Percentiles rank a stretch among this genome's conserved stretches.
Evolutionary conservation across 2,797 vertebrate genomes (phyloP).

Genomic region (Argentina silus): DNA sequence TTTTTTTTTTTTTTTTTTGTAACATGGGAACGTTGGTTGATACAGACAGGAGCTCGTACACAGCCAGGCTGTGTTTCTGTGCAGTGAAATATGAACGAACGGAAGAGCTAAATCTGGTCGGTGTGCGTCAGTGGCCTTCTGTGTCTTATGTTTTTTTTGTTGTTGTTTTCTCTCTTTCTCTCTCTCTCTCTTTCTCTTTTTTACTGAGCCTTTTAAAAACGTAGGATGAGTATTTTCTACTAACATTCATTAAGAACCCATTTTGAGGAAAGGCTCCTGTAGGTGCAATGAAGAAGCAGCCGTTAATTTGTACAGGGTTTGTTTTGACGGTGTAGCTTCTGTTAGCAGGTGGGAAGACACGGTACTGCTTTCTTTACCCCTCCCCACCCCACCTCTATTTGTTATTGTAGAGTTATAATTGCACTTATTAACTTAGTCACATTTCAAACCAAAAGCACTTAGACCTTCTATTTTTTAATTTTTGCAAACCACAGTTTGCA

Average conservation of each 20-base stretch:
- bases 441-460: conserved; percentile 83
- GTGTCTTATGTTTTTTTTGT: conserved; percentile 61
- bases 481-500: too few species aligned
- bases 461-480: conserved; percentile 60
- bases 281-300: conserved; percentile 76
- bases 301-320: conserved; percentile 66
- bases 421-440: conserved; percentile 77
- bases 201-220: conserved; percentile 79
- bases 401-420: conserved; percentile 66
- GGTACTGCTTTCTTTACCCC: conserved; percentile 71
- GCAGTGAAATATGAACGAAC: conserved; percentile 54
- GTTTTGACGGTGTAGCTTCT: conserved; percentile 64
- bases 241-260: conserved; percentile 70
- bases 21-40: conserved; percentile 65
- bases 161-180: conserved; percentile 36
- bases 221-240: conserved; percentile 76
- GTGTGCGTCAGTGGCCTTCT: conserved; percentile 77
- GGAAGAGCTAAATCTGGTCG: conserved; percentile 41
- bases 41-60: conserved; percentile 66
- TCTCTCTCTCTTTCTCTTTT: conserved; percentile 53
- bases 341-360: conserved; percentile 64
- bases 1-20: conserved; percentile 71
- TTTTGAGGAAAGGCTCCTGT: conserved; percentile 63
- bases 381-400: conserved; percentile 18
- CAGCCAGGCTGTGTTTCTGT: conserved; percentile 53